These are phyloP conservation scores for Drosophila tropicalis DNA, from an alignment of 1,140 invertebrate genomes.

Conservation along the genomic window DNA sequence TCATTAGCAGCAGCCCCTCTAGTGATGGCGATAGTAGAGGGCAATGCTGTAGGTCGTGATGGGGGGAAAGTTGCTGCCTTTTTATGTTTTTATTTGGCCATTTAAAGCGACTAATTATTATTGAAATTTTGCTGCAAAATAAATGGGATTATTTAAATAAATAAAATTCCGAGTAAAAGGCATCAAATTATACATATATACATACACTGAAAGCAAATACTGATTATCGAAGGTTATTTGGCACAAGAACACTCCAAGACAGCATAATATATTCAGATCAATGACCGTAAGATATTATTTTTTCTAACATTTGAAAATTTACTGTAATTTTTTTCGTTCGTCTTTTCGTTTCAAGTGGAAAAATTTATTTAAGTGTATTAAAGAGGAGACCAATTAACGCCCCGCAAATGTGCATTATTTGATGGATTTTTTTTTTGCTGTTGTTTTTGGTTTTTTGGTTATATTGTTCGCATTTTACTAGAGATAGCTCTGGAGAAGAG, in stretches of 20 bases:
- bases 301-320: not conserved
- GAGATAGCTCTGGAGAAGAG: not conserved
- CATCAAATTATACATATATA: conserved; percentile 1
- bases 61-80: conserved; percentile 42
- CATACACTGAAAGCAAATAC: not conserved
- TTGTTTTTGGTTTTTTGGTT: not conserved
- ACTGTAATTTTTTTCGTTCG: not conserved
- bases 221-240: too few species aligned
- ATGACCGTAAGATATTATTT: too few species aligned
- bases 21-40: conserved; percentile 11
- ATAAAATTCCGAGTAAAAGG: conserved; percentile 63
- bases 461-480: not conserved
- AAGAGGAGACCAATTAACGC: conserved; percentile 3
- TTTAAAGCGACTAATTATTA: conserved; percentile 78
- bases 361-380: not conserved
- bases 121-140: conserved; percentile 72
- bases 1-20: conserved; percentile 20
- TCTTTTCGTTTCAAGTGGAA: too few species aligned
- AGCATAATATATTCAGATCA: too few species aligned
- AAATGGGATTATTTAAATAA: conserved; percentile 80
- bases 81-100: conserved; percentile 57
- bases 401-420: not conserved
- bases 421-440: not conserved
- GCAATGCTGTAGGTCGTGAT: too few species aligned
- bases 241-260: too few species aligned